Evolutionary conservation across 2,888 invertebrate genomes (phyloP).

Genomic region (Pseudanteris insignis): DNA sequence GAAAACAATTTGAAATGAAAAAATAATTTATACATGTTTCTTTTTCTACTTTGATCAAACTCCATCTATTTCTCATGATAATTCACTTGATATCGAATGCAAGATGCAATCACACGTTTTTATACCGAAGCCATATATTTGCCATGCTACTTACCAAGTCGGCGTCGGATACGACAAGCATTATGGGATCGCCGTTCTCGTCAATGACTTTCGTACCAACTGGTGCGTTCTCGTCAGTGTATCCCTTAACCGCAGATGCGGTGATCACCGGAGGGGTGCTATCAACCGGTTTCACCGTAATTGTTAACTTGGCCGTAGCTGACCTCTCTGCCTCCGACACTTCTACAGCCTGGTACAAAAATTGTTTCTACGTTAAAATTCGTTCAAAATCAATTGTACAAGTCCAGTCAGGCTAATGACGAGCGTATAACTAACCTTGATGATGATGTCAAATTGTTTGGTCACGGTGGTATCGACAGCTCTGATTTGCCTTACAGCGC

Average conservation of each 20-base stretch:
- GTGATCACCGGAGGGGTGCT: conserved; percentile 83
- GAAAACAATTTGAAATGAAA: too few relatives aligned
- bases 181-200: conserved; percentile 73
- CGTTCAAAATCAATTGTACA: too few relatives aligned
- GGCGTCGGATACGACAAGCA: conserved; percentile 81
- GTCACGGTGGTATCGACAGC: conserved; percentile 82
- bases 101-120: too few relatives aligned
- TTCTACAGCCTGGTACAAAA: conserved; percentile 83
- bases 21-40: too few relatives aligned
- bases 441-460: conserved; percentile 82
- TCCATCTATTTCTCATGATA: too few relatives aligned
- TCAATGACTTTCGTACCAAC: conserved; percentile 84
- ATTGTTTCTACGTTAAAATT: too few relatives aligned
- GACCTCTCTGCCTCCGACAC: conserved; percentile 80
- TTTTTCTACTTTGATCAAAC: too few relatives aligned
- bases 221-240: conserved; percentile 86
- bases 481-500: conserved; percentile 81
- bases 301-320: conserved; percentile 82
- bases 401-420: too few relatives aligned
- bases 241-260: conserved; percentile 78
- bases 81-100: too few relatives aligned
- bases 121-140: conserved; percentile 4
- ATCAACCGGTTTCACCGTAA: conserved; percentile 87
- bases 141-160: conserved; percentile 85
- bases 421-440: too few relatives aligned